phyloP scores from a whole-genome alignment of 2,113 vertebrate species.

The Phasianus colchicus region DNA sequence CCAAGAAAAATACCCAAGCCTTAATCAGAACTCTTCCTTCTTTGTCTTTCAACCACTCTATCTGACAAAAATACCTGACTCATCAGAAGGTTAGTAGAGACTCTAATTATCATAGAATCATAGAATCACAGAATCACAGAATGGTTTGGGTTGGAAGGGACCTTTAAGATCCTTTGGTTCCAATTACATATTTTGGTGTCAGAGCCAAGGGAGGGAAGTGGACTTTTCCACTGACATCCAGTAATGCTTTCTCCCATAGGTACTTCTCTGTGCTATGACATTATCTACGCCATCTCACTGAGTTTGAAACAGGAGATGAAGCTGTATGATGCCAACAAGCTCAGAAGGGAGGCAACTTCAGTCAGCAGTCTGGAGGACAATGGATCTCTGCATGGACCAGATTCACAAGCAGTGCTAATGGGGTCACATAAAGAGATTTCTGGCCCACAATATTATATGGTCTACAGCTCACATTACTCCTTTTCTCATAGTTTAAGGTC shows the following conservation, averaged over 20 bases:
- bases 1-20: not conserved
- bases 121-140: too few relatives aligned
- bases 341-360: not conserved
- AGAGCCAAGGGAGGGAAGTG: not conserved
- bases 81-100: not conserved
- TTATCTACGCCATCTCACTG: not conserved
- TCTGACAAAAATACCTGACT: not conserved
- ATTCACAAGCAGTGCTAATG: rapidly evolving
- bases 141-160: too few relatives aligned
- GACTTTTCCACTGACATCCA: not conserved
- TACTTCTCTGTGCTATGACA: not conserved
- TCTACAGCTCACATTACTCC: not conserved
- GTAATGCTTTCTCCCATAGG: not conserved
- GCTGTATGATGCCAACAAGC: not conserved
- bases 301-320: not conserved
- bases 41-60: not conserved
- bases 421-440: not conserved
- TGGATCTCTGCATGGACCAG: rapidly evolving
- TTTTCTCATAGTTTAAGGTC: not conserved
- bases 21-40: constrained; percentile 18
- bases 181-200: not conserved
- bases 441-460: not conserved
- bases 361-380: not conserved
- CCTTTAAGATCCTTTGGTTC: too few relatives aligned
- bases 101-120: not conserved